These are phyloP conservation scores for Lasioglossum pauxillum DNA, from an alignment of 2,888 invertebrate genomes.

Conservation along the genomic window DNA sequence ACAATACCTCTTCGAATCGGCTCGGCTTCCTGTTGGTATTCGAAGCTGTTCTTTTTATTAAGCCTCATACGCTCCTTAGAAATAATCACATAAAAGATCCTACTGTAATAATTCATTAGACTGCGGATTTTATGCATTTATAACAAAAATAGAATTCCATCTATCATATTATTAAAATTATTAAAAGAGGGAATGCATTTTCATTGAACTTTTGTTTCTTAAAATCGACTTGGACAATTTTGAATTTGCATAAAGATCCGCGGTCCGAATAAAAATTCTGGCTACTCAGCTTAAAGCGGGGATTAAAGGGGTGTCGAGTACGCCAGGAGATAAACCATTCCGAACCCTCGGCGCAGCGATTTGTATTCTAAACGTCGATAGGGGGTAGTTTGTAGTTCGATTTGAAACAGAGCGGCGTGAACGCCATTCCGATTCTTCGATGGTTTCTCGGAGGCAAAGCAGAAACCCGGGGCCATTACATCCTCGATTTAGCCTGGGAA, in stretches of 20 bases:
- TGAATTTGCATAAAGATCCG: too few relatives aligned
- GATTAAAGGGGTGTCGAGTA: neutral
- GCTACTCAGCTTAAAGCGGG: neutral
- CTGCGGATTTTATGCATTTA: too few relatives aligned
- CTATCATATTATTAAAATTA: too few relatives aligned
- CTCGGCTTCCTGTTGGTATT: neutral
- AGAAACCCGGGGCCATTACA: slow-evolving; percentile 22
- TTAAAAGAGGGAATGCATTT: too few relatives aligned
- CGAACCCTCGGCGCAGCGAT: neutral
- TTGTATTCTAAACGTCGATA: slow-evolving; percentile 5
- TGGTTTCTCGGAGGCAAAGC: neutral
- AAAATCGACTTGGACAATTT: too few relatives aligned
- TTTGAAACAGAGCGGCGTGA: neutral
- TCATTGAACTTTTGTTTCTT: too few relatives aligned
- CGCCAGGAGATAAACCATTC: neutral
- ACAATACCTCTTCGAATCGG: neutral
- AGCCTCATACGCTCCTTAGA: neutral
- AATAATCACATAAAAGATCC: neutral
- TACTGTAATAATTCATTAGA: neutral
- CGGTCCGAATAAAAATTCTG: neutral
- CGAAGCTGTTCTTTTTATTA: neutral
- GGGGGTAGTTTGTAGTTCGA: slow-evolving; percentile 3
- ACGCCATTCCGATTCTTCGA: slow-evolving; percentile 20
- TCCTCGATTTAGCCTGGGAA: slow-evolving; percentile 23
- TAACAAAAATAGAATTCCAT: too few relatives aligned